Evolutionary conservation across 2,797 vertebrate species (phyloP), one percentile per base, ranked within the genome.

Genomic region (Serranus cabrilla): DNA sequence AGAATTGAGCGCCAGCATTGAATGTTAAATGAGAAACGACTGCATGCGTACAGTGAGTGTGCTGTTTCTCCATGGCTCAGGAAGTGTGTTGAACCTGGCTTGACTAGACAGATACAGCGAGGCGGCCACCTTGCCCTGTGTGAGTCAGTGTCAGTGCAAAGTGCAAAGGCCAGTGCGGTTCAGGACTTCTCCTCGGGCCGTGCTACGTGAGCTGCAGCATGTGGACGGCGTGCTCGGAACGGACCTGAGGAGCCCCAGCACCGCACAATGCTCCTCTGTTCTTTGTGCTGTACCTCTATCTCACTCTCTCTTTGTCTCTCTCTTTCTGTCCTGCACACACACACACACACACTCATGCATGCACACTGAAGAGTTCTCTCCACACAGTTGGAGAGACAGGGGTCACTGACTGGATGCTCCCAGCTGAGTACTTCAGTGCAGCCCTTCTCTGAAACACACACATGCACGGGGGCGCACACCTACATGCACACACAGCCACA

Each of bases 381-480:
- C 80, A 91, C 93, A 84, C 92, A 91, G 93, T 94, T 88, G 92
- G 93, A 91, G 78, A 89, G 91, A 84, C 89, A 90, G 89, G 93
- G 94, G 93, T 95, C 94, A 92, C 84, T 90, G 91, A 92, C 89
- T 92, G 87, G 90, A 91, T 88, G 91, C 91, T 93, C 92, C 91
- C 92, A 90, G 82, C 91, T 88, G 89, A 90, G 91, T 76, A 89
- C 88, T 92, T 89, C 81, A 86, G 87, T 92, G 75, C 81, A 85
- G 73, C 81, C 76, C 75, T 85, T 81, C 83, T 81, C 81, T 86
- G 69, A 84, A 80, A 89, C 78, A 83, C 81, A 83, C 80, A 90
- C 74, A 74, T 25, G 57, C 76, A 62, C 73, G 70, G 51, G 40
- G 63, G 52, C 70, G 56, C 66, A 73, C 66, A 75, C 71, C 76